Conservation (phyloP, 2,888 invertebrate genomes). For the Zhuqinia jingwanae region DNA sequence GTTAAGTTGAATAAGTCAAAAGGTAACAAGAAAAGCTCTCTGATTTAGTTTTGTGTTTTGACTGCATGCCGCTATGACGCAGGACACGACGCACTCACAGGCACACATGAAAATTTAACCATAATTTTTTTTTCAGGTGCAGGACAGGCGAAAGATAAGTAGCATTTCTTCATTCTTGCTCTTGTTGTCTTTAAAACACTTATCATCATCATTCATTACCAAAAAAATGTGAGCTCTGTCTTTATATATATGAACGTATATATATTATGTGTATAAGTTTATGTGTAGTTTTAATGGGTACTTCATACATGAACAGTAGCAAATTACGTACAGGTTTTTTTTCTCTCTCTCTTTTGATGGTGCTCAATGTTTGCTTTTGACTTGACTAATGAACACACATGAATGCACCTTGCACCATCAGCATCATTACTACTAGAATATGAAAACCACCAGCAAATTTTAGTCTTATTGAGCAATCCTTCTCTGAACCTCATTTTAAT, state of each 20-base stretch:
- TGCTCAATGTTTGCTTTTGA: not conserved
- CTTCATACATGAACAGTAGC: constrained; percentile 2
- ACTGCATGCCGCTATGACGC: not conserved
- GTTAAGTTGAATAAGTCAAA: not conserved
- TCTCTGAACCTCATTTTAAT: not conserved
- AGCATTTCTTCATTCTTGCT: no score
- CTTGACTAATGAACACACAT: not conserved
- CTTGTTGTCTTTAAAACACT: no score
- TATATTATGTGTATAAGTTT: not conserved
- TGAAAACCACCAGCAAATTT: not conserved
- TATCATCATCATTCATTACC: no score
- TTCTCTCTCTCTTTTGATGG: not conserved
- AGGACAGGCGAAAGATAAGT: not conserved
- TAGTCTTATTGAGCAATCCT: not conserved
- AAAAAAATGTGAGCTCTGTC: no score
- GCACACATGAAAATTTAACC: not conserved
- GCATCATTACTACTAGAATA: not conserved
- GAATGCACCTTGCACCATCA: not conserved
- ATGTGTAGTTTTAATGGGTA: not conserved
- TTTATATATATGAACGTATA: not conserved
- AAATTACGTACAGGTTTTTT: constrained; percentile 17
- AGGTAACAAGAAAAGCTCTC: not conserved
- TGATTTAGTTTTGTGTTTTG: not conserved
- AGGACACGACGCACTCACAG: not conserved
- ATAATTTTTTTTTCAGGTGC: constrained; percentile 6